A percentile compares a stretch with the other conserved stretches of the same genome.
These are phyloP conservation scores for Acholoe squamosa DNA, from an alignment of 2,888 invertebrate genomes.

Conservation along the genomic window DNA sequence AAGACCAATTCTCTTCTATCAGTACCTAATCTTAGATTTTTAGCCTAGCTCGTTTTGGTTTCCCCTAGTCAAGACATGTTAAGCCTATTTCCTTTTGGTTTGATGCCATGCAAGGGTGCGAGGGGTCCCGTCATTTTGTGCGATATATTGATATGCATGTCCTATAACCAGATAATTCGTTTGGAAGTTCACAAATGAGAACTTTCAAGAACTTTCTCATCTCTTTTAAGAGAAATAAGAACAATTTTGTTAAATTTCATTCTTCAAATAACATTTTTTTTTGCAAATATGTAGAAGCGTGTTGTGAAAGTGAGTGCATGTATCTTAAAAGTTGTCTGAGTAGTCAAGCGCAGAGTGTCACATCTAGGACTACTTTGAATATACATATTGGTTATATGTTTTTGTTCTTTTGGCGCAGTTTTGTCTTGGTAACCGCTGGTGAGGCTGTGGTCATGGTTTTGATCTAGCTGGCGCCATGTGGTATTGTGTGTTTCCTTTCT, in stretches of 20 bases:
- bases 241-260: not conserved
- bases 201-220: not conserved
- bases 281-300: conserved; percentile 21
- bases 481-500: not conserved
- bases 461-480: not conserved
- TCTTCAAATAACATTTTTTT: not conserved
- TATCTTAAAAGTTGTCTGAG: conserved; percentile 15
- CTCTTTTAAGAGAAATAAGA: not conserved
- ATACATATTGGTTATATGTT: conserved; percentile 16
- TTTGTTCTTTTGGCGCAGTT: conserved; percentile 22
- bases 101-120: not conserved
- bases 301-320: conserved; percentile 41
- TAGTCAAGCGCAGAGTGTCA: conserved; percentile 9
- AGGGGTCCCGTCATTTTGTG: not conserved
- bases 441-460: not conserved
- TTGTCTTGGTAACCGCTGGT: conserved; percentile 32
- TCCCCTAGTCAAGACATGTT: not conserved
- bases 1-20: too few relatives aligned
- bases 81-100: not conserved
- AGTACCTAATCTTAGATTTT: too few relatives aligned
- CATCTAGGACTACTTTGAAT: not conserved
- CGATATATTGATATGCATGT: conserved; percentile 23
- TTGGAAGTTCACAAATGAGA: not conserved
- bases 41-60: too few relatives aligned
- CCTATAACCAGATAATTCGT: not conserved